Conservation (phyloP, 2,113 vertebrate genomes). For the Sclerurus mexicanus region DNA sequence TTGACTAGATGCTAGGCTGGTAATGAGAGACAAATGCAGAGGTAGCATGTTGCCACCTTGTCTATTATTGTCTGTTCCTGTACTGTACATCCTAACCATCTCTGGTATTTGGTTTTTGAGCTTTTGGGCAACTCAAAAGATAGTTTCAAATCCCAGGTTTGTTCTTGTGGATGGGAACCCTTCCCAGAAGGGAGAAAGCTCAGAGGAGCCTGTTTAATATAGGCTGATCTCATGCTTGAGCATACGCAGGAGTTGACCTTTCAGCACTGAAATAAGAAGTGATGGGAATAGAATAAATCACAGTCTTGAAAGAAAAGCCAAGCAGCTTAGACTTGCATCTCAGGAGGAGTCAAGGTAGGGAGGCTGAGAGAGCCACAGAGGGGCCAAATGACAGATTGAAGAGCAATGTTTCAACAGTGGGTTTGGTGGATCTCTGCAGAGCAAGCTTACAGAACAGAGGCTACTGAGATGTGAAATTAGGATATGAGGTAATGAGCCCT, state of each 20-base stretch:
- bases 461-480: not conserved
- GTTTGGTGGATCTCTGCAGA: not conserved
- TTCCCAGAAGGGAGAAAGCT: constrained; percentile 45
- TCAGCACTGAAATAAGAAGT: constrained; percentile 38
- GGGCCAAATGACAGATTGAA: not conserved
- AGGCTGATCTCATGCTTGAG: constrained; percentile 51
- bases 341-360: not conserved
- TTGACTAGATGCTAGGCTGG: not conserved
- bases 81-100: not conserved
- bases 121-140: not conserved
- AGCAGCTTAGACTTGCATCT: not conserved
- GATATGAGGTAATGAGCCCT: not conserved
- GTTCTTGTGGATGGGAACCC: constrained; percentile 7
- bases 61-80: not conserved
- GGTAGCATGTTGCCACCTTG: not conserved
- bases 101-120: not conserved
- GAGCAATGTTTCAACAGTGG: accelerated
- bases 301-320: constrained; percentile 1
- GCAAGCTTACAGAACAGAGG: not conserved
- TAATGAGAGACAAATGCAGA: not conserved
- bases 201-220: constrained; percentile 27
- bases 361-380: not conserved
- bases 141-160: not conserved
- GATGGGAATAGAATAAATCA: constrained; percentile 40
- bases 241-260: constrained; percentile 40